Conservation (phyloP, 2,797 vertebrate genomes). For the Chaetodon trifasciatus region DNA sequence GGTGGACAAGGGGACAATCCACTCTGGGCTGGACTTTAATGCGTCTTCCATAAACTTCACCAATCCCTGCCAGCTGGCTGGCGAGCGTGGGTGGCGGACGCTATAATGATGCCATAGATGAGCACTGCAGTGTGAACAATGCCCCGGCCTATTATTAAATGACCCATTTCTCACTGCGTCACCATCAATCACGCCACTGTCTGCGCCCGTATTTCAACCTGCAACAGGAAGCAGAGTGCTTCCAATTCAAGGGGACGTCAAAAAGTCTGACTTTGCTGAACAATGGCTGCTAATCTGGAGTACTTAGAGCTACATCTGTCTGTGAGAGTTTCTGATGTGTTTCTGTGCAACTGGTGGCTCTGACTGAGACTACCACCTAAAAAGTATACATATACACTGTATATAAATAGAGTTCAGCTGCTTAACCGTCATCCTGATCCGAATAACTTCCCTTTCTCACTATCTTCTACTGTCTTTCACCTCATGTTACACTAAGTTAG, state of each 20-base stretch:
- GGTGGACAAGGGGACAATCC: background rate
- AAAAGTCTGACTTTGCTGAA: background rate
- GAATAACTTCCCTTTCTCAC: background rate
- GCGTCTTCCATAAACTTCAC: slow-evolving; percentile 15
- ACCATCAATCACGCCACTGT: slow-evolving; percentile 33
- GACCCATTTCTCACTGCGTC: slow-evolving; percentile 58
- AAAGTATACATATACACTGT: too few relatives aligned
- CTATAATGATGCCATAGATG: slow-evolving; percentile 48
- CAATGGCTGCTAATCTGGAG: slow-evolving; percentile 3
- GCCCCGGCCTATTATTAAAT: slow-evolving; percentile 54
- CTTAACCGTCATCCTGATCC: background rate
- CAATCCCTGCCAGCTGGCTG: slow-evolving; percentile 10
- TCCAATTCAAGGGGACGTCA: background rate
- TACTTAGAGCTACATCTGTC: background rate
- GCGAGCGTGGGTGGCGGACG: slow-evolving; percentile 24
- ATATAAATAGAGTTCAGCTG: too few relatives aligned
- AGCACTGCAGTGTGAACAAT: slow-evolving; percentile 49
- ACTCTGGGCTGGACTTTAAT: background rate
- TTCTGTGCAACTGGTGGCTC: too few relatives aligned
- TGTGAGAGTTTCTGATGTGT: too few relatives aligned
- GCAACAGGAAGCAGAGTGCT: slow-evolving; percentile 4
- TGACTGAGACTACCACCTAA: background rate
- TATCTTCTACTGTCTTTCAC: too few relatives aligned
- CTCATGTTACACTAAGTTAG: background rate
- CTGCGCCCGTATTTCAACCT: background rate